Base-by-base conservation (phyloP, 2,888 invertebrate species). In the Thereva nobilitata region DNA sequence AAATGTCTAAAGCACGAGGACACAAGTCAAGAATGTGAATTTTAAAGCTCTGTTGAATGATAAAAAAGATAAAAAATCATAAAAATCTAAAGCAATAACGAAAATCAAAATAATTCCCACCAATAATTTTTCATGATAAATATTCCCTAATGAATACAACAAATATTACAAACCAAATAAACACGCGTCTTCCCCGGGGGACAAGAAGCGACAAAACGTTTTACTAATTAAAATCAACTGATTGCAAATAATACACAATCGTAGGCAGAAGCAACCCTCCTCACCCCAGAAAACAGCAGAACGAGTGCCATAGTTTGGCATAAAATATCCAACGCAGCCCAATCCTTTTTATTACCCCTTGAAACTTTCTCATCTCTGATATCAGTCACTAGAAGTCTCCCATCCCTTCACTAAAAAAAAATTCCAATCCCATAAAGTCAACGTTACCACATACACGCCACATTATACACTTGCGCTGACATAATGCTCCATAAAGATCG, bases 401-500 rank as follows among this genome's bases (percentile, higher is more conserved):
- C 49, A 49, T n/a, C 40, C 10, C 10, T 44, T 35, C 47, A 9
- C 37, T 7, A 42, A 23, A 45, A 57, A 47, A 45, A 7, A 23
- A 50, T 34, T 50, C 47, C 61, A 40, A 10, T n/a, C 47, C 45
- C 61, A 40, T 7, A 5, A 49, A 53, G 23, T 23, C 23, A 23
- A 41, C 12, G 54, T 9, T 35, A 61, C 68, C 68, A 42, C 65
- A 61, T 44, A 67, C 52, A 52, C 59, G 50, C 42, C 59, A 42
- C 61, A 61, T 12, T 47, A 12, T 42, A 64, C 69, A 69, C 45
- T 69, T 54, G 61, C 54, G 64, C 57, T 67, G 42, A 53, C 65
- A 65, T 63, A 67, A 67, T 63, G 65, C 47, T 10, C 67, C 65
- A 69, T 69, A 69, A 69, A 67, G 65, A 69, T 67, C 56, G 56